Conservation (phyloP, 2,888 invertebrate genomes). For the Podotricha telesiphe region DNA sequence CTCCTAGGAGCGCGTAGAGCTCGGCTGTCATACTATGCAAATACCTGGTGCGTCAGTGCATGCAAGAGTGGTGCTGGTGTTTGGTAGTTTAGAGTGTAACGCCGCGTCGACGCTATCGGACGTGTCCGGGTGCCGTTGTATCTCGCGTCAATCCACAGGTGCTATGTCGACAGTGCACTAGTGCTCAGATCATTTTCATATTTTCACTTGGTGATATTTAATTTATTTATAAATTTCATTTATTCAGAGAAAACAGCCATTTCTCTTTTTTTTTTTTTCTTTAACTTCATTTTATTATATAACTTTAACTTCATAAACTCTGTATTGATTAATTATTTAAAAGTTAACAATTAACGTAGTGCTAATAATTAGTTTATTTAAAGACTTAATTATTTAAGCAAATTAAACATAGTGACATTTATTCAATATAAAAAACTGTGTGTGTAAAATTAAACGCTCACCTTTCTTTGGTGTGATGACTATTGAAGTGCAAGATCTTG, state of each 20-base stretch:
- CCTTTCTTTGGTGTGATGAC: slow-evolving; percentile 19
- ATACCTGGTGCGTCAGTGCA: slow-evolving; percentile 2
- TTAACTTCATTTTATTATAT: not conserved
- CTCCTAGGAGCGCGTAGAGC: not conserved
- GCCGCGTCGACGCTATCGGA: slow-evolving; percentile 38
- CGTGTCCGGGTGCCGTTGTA: slow-evolving; percentile 36
- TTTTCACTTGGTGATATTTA: slow-evolving; percentile 52
- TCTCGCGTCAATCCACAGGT: slow-evolving; percentile 42
- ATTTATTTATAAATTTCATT: slow-evolving; percentile 48
- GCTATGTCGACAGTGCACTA: slow-evolving; percentile 10
- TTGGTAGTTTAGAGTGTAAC: slow-evolving; percentile 44
- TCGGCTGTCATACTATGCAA: slow-evolving; percentile 1
- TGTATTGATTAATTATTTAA: not conserved
- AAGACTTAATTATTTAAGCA: not conserved
- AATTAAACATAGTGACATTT: not conserved
- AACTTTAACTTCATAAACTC: not conserved
- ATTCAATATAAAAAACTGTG: not conserved
- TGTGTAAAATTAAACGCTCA: slow-evolving; percentile 27
- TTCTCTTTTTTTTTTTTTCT: not conserved
- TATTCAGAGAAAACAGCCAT: not conserved
- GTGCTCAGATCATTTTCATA: not conserved
- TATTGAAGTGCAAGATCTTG: slow-evolving; percentile 24
- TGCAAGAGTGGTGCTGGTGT: slow-evolving; percentile 7
- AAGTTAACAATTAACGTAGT: not conserved
- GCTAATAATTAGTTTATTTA: not conserved